These are phyloP conservation scores for Drosophila fulvimacula DNA, from an alignment of 2,888 invertebrate species.

Conservation along the genomic window DNA sequence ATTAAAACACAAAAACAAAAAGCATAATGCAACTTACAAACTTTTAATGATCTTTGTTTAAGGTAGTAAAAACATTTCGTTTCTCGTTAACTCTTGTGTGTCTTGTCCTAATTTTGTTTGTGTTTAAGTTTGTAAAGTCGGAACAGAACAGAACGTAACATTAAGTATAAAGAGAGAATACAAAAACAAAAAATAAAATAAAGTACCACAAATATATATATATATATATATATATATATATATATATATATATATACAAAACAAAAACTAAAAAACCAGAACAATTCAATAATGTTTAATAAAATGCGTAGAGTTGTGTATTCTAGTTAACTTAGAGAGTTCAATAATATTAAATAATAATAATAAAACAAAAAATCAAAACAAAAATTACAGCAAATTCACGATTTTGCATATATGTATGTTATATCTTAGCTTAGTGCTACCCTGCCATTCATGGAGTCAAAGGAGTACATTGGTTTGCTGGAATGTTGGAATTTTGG, in stretches of 20 bases:
- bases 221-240: conserved; percentile 4
- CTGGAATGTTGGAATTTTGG: too few relatives aligned
- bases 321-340: conserved; percentile 35
- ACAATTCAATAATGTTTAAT: conserved; percentile 25
- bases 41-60: not conserved
- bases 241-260: conserved; percentile 2
- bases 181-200: conserved; percentile 14
- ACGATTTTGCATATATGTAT: conserved; percentile 33
- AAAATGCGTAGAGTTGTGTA: conserved; percentile 53
- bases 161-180: conserved; percentile 38
- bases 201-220: not conserved
- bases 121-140: conserved; percentile 27
- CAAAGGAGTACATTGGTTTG: not conserved
- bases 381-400: not conserved
- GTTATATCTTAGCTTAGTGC: not conserved
- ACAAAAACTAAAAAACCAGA: conserved; percentile 1
- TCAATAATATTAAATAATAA: conserved; percentile 23
- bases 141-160: conserved; percentile 38
- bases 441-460: not conserved
- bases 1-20: conserved; percentile 10
- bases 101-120: conserved; percentile 6
- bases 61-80: conserved; percentile 3
- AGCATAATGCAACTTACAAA: conserved; percentile 9
- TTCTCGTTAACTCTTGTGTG: not conserved
- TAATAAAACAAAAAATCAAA: not conserved